Base-by-base conservation (phyloP, 2,113 vertebrate genomes). In the Megaceryle torquata region DNA sequence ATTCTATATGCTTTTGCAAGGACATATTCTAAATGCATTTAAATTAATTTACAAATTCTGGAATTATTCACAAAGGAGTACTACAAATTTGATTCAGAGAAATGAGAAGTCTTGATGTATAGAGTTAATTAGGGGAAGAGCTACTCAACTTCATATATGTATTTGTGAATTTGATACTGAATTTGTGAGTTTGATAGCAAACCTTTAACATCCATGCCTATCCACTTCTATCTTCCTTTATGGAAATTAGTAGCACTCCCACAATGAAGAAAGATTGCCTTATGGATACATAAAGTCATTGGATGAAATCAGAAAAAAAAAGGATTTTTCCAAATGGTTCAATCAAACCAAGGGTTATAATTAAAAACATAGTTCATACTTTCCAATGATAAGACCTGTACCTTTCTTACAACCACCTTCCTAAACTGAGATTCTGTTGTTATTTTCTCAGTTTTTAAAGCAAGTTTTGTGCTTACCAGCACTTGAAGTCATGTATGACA, bases 401-500 rank as follows among this genome's bases (percentile, higher is more conserved):
- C 6, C 17, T 21, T 81, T 77, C 26, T 86, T 75, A 10, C 56
- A 88, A 43, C 11, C 20, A 71, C 9, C 5, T 46, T 79, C 48
- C 25, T 60, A 84, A 82, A 69, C 13, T 50, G 60, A 86, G 54
- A 78, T 84, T 78, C 43, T 83, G 46, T 10, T 77, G 33, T 63
- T 63, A 46, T 77, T 78, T 92, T 88, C 60, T 86, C 25, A 69
- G 57, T 59, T 81, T 81, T 86, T 80, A 95, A 86, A 90, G 56
- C 18, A 91, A 74, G 53, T 63, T 94, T 89, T 84, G 46, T 56
- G 61, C 53, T 95, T 70, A 63, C 50, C 89, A 80, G 88, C 74
- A 25, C 17, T 89, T 86, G 44, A 88, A 96, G 65, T 91, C 85
- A 96, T 70, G 89, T 97, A 94, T 57, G 63, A 89, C 65, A 95